Base-by-base conservation (phyloP, 2,797 vertebrate genomes). In the Acropternis orthonyx region DNA sequence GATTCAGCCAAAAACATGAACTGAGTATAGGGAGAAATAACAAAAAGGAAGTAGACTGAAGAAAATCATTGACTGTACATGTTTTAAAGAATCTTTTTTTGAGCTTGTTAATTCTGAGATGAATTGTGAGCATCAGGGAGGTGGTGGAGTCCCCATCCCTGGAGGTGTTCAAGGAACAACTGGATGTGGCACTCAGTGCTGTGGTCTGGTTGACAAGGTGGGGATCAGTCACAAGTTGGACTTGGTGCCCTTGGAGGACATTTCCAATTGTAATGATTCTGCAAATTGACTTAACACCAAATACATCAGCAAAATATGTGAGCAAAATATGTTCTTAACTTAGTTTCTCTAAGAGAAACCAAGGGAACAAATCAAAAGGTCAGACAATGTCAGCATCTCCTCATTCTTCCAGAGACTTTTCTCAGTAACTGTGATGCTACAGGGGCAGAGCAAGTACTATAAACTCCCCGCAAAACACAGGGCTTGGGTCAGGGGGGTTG, bases 181-280 rank as follows among this genome's bases (percentile, higher is more conserved):
- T 32, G 43, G 67, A 59, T 2, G 43, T 51, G 78, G 28, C 72
- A 69, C 79, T 82, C 0, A 3, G 48, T 0, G 55, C 48, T 49
- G 23, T 21, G 86, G 39, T 8, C 41, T 68, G 55, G 36, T 14
- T 20, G 36, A n/a, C 55, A 21, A 1, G 62, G 36, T 37, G 62
- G 27, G 44, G 3, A 44, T 7, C 0, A 4, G 36, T 18, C 78
- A 63, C 49, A 44, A 19, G 2, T 2, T 0, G 49, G 19, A 9
- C 12, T 76, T 0, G 0, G 2, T 28, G 56, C 16, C 23, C 79
- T n/a, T 37, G 49, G n/a, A 63, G 72, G 5, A 14, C 8, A 69
- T 69, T 71, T 71, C 43, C 36, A 2, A 5, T 3, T 37, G 8
- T 43, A n/a, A 18, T 28, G 20, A 2, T 21, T 63, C 49, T 30